Evolutionary conservation across 2,113 vertebrate species (phyloP).

Genomic region (Peromyscus polionotus): DNA sequence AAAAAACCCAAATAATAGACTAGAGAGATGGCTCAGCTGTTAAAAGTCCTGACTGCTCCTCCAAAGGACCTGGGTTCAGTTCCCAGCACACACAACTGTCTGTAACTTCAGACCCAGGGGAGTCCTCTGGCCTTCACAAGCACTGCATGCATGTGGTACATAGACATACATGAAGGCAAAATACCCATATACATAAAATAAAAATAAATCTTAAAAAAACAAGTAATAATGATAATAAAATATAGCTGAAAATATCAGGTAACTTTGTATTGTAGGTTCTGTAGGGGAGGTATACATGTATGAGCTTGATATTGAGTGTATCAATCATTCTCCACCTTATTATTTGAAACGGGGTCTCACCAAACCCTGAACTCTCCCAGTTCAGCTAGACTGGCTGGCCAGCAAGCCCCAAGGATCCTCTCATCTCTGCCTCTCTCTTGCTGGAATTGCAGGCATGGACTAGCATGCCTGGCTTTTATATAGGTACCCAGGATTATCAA

Average conservation of each 20-base stretch:
- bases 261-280: neutral
- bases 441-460: neutral
- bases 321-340: neutral
- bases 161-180: neutral
- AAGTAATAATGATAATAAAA: neutral
- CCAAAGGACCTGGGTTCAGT: neutral
- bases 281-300: neutral
- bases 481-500: neutral
- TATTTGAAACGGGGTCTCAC: neutral
- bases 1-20: neutral
- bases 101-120: neutral
- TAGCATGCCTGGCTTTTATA: neutral
- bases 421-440: neutral
- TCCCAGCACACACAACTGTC: neutral
- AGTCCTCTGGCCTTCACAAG: neutral
- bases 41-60: neutral
- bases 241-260: conserved; percentile 39
- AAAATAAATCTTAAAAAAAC: neutral
- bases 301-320: neutral
- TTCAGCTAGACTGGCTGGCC: neutral
- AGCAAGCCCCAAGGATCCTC: neutral
- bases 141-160: neutral
- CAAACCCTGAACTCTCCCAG: neutral
- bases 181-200: neutral
- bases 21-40: neutral